phyloP scores from a whole-genome alignment of 2,113 vertebrate genomes.

The Beaufortia kweichowensis region DNA sequence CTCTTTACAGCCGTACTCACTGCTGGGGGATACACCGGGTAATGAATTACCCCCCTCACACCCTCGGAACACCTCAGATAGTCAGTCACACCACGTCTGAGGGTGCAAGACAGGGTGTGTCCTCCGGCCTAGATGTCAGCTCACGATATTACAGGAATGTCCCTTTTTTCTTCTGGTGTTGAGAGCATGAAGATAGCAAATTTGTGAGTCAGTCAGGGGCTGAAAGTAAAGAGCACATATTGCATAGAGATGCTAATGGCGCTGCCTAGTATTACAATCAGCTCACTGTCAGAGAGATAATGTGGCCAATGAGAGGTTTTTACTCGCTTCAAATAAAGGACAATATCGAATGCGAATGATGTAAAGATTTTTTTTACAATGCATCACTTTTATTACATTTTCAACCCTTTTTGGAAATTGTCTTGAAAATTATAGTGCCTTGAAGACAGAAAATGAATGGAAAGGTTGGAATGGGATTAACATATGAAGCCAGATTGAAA shows the following conservation, averaged over 20 bases:
- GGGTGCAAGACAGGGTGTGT: constrained; percentile 11
- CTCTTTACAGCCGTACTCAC: background rate
- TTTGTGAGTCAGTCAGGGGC: constrained; percentile 38
- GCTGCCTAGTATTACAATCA: constrained; percentile 42
- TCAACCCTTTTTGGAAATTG: background rate
- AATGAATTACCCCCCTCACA: background rate
- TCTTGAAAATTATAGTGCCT: background rate
- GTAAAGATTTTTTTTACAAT: background rate
- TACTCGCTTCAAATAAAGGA: constrained; percentile 36
- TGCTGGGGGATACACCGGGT: background rate
- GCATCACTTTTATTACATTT: background rate
- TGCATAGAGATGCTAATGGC: constrained; percentile 48
- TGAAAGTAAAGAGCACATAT: constrained; percentile 50
- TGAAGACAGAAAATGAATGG: background rate
- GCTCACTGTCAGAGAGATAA: constrained; percentile 53
- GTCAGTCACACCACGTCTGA: constrained; percentile 15
- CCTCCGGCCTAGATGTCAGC: constrained; percentile 4
- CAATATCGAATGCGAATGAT: too few relatives aligned
- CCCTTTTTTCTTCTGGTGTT: constrained; percentile 4
- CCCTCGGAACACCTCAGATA: constrained; percentile 5
- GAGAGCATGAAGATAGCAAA: constrained; percentile 24
- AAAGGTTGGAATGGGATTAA: background rate
- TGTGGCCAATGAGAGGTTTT: constrained; percentile 45
- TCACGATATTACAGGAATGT: constrained; percentile 17
- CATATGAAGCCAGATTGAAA: background rate